phyloP scores from a whole-genome alignment of 2,888 invertebrate species.

The Calephelis perditalis region DNA sequence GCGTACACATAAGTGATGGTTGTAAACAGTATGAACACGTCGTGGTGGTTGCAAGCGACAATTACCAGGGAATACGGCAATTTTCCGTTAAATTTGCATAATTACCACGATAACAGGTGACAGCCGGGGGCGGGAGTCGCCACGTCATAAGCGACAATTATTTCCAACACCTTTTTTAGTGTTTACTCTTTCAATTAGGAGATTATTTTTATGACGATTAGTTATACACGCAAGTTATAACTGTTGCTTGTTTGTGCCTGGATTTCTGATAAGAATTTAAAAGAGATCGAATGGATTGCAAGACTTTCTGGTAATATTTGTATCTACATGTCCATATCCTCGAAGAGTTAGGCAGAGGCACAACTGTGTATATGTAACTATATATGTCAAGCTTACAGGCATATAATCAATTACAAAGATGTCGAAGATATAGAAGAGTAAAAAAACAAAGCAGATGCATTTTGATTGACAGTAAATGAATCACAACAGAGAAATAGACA shows the following conservation, averaged over 20 bases:
- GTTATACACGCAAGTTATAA: slow-evolving; percentile 14
- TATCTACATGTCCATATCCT: no score
- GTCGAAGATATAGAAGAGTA: no score
- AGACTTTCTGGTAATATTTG: no score
- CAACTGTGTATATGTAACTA: no score
- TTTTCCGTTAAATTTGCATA: slow-evolving; percentile 66
- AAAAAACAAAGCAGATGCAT: no score
- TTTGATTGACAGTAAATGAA: no score
- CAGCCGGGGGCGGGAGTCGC: slow-evolving; percentile 42
- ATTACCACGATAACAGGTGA: slow-evolving; percentile 54
- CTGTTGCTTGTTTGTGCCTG: slow-evolving; percentile 1
- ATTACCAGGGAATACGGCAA: slow-evolving; percentile 41
- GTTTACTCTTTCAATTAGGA: slow-evolving; percentile 34
- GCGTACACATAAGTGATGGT: slow-evolving; percentile 22
- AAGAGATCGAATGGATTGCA: no score
- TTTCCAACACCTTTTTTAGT: slow-evolving; percentile 28
- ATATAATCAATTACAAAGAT: no score
- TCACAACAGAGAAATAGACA: no score
- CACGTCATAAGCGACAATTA: slow-evolving; percentile 45
- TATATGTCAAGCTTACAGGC: no score
- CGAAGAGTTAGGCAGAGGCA: no score
- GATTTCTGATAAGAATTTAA: slow-evolving; percentile 6
- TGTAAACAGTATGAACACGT: slow-evolving; percentile 19
- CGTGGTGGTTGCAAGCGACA: slow-evolving; percentile 24
- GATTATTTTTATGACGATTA: slow-evolving; percentile 17